These are phyloP conservation scores for Chymomyza procnemis DNA, from an alignment of 2,888 invertebrate genomes.

Conservation along the genomic window DNA sequence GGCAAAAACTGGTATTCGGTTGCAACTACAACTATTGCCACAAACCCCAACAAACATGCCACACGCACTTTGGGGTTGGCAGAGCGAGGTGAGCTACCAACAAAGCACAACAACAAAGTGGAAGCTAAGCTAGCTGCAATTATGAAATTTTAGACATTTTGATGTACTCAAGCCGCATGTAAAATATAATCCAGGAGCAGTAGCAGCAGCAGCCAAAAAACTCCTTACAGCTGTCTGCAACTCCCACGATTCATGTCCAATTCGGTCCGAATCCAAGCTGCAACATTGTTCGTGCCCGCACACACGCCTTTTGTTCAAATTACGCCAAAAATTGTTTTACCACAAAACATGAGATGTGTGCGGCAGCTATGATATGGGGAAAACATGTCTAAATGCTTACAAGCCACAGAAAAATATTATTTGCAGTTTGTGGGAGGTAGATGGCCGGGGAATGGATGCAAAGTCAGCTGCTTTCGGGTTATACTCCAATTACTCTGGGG, in stretches of 20 bases:
- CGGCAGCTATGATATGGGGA: neutral
- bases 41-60: constrained; percentile 12
- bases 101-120: neutral
- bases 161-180: constrained; percentile 53
- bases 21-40: constrained; percentile 31
- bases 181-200: constrained; percentile 17
- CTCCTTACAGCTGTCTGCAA: constrained; percentile 30
- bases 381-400: neutral
- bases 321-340: constrained; percentile 30
- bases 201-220: too few species aligned
- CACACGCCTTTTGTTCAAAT: constrained; percentile 18
- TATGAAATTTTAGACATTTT: constrained; percentile 72
- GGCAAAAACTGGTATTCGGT: constrained; percentile 28
- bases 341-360: constrained; percentile 1
- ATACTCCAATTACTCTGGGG: neutral
- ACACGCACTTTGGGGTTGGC: constrained; percentile 16
- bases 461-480: neutral
- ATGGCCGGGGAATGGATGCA: too few species aligned
- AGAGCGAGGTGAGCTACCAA: too few species aligned
- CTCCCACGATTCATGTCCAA: neutral
- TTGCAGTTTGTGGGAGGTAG: neutral
- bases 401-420: neutral
- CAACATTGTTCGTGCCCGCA: constrained; percentile 23
- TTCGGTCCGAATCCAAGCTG: constrained; percentile 10
- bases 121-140: constrained; percentile 53